A percentile compares a stretch with the other conserved stretches of the same genome.
Conservation (phyloP, 2,797 vertebrate species). For the Peromyscus nudipes region DNA sequence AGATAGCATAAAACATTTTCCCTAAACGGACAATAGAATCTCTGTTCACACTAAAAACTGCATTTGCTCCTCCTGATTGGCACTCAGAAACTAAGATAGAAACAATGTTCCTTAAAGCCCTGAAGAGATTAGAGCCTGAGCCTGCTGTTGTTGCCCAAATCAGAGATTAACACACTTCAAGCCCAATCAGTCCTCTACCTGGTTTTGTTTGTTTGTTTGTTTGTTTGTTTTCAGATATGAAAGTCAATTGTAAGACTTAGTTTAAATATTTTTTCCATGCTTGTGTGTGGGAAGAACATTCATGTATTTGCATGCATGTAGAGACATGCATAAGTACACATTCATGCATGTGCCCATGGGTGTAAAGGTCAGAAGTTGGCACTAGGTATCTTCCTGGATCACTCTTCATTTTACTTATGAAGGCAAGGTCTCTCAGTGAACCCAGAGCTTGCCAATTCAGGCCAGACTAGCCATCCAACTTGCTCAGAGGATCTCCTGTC, state of each 20-base stretch:
- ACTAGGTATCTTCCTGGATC: not conserved
- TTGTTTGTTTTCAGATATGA: not conserved
- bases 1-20: slow-evolving; percentile 64
- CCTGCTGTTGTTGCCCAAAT: not conserved
- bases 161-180: not conserved
- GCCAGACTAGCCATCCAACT: not conserved
- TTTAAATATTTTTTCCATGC: not conserved
- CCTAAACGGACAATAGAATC: slow-evolving; percentile 51
- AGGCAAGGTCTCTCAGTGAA: not conserved
- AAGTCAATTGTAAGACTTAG: not conserved
- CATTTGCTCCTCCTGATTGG: slow-evolving; percentile 57
- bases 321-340: not conserved
- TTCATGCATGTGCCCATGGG: not conserved
- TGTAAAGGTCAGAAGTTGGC: not conserved
- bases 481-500: not conserved
- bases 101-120: slow-evolving; percentile 58
- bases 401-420: not conserved
- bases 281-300: not conserved
- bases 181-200: not conserved
- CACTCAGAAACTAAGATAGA: slow-evolving; percentile 37
- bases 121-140: not conserved
- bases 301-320: not conserved
- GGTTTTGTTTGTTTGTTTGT: not conserved
- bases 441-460: not conserved
- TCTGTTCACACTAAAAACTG: slow-evolving; percentile 59